Conservation (phyloP, 64 coral and sea anemone genomes). For the Trachythela sp. region DNA sequence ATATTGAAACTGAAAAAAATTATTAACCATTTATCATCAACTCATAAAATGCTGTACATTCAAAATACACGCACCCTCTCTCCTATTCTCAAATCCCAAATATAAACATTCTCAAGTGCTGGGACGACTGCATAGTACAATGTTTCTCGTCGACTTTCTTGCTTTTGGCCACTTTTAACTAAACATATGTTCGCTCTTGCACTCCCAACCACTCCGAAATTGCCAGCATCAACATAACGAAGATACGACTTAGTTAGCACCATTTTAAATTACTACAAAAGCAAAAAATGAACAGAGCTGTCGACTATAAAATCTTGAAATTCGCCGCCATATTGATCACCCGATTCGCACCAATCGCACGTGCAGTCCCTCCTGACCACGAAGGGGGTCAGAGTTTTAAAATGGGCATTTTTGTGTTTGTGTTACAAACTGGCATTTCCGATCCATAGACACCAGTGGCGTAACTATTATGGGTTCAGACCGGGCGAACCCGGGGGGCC, state of each 20-base stretch:
- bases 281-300: background rate
- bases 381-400: too few relatives aligned
- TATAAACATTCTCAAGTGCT: constrained; percentile 49
- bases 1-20: too few relatives aligned
- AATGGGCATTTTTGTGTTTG: too few relatives aligned
- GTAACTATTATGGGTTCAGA: too few relatives aligned
- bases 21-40: too few relatives aligned
- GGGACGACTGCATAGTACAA: constrained; percentile 43
- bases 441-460: too few relatives aligned
- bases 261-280: constrained; percentile 21
- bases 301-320: too few relatives aligned
- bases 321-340: background rate
- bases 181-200: constrained; percentile 53
- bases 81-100: constrained; percentile 66
- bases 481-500: too few relatives aligned
- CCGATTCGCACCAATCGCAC: background rate
- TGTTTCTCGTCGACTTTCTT: background rate
- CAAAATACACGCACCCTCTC: constrained; percentile 30
- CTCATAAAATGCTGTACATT: too few relatives aligned
- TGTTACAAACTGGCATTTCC: too few relatives aligned
- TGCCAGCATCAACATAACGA: constrained; percentile 47
- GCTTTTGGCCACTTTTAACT: background rate
- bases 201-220: constrained; percentile 57
- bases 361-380: too few relatives aligned
- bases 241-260: constrained; percentile 71